Conservation (phyloP, 2,888 invertebrate species). For the Drosophila stalkeri region DNA sequence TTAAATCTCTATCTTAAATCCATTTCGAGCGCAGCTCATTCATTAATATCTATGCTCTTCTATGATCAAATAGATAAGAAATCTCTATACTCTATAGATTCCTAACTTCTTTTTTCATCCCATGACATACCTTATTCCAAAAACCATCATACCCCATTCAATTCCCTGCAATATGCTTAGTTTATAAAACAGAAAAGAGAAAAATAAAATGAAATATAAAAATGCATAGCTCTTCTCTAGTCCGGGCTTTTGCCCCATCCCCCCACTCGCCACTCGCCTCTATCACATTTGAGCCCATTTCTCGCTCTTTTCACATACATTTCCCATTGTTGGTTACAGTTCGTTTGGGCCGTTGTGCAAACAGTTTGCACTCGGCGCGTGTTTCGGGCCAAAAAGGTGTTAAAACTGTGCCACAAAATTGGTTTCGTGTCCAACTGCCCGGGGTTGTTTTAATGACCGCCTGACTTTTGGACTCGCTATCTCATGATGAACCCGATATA, state of each 20-base stretch:
- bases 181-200: background rate
- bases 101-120: no score
- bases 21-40: background rate
- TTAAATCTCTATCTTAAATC: background rate
- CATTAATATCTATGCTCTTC: background rate
- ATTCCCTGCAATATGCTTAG: no score
- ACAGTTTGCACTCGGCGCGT: conserved; percentile 69
- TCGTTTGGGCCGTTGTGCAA: conserved; percentile 46
- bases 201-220: conserved; percentile 18
- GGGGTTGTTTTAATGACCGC: conserved; percentile 61
- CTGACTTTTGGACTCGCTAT: conserved; percentile 55
- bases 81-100: background rate
- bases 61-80: background rate
- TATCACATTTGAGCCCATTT: conserved; percentile 33
- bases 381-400: conserved; percentile 69
- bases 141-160: background rate
- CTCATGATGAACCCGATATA: conserved; percentile 45
- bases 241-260: background rate
- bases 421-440: conserved; percentile 39
- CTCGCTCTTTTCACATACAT: conserved; percentile 50
- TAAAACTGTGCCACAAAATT: conserved; percentile 77
- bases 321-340: conserved; percentile 23
- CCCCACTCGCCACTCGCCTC: background rate
- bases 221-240: conserved; percentile 26
- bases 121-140: background rate